Conservation (phyloP, 2,113 vertebrate genomes). For the Cochlearius cochlearius region DNA sequence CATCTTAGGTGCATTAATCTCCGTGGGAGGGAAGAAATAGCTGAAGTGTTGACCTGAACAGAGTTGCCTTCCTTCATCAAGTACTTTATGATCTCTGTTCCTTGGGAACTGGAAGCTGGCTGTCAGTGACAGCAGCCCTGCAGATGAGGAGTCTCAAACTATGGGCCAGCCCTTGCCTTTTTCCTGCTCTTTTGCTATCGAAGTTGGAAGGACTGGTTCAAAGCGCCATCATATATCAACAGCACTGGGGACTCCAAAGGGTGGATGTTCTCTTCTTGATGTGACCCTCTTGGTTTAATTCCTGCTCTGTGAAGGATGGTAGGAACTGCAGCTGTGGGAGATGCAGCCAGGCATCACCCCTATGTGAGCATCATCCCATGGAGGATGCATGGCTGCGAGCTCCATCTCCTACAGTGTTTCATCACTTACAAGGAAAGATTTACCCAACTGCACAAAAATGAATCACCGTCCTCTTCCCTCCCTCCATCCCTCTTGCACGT, state of each 20-base stretch:
- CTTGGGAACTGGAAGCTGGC: background rate
- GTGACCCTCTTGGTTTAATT: background rate
- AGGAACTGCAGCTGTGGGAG: background rate
- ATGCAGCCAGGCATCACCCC: background rate
- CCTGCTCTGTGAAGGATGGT: background rate
- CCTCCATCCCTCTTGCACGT: background rate
- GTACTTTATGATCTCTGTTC: background rate
- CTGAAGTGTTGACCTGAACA: background rate
- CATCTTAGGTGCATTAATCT: background rate
- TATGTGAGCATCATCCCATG: fast-evolving
- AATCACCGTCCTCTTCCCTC: background rate
- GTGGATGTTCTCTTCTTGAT: background rate
- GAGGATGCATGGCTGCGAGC: background rate
- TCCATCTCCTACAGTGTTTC: background rate
- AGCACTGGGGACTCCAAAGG: background rate
- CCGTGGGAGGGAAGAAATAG: background rate
- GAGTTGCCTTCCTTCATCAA: background rate
- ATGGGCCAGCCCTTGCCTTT: background rate
- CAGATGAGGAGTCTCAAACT: background rate
- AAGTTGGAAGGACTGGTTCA: background rate
- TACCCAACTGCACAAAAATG: background rate
- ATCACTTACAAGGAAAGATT: background rate
- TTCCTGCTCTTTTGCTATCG: background rate
- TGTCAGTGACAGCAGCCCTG: background rate
- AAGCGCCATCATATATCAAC: background rate